Base-by-base conservation (phyloP, 2,113 vertebrate species). In the Semicossyphus pulcher region DNA sequence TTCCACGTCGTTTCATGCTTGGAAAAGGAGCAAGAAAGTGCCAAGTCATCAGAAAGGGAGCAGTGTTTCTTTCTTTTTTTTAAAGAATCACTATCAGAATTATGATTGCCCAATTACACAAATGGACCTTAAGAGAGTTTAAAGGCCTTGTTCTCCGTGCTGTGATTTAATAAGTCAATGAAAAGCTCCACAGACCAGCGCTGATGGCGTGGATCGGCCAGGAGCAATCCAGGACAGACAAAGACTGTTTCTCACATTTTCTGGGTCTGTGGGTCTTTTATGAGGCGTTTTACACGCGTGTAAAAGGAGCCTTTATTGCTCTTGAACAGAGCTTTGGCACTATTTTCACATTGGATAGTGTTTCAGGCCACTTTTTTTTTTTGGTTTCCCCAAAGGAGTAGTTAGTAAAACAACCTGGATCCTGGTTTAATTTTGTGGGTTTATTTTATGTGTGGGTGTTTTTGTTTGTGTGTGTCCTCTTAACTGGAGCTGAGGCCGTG, bases 211-310 rank as follows among this genome's bases (percentile, higher is more conserved):
- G 67, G 68, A 66, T 83, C 56, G 79, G 52, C 53, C 54, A 78
- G 63, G 62, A 79, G 61, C 53, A 51, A 54, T 77, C 62, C 53
- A 42, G 69, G 54, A 63, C 47, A 78, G 66, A 79, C 83, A 72
- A 48, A 53, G 67, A 67, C 56, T 75, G 61, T 78, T 78, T 79
- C 56, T 31, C 0, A 12, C 49, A 84, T 88, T 88, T 82, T 81
- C 85, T 52, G 81, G 81, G 69, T 81, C 83, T 88, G 85, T 87
- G 67, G 68, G 69, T 84, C 66, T 90, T 44, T 90, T 88, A 85
- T 85, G 87, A 86, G 72, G 81, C 81, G 63, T 91, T 92, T 91
- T 86, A 90, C 76, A 86, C 66, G 52, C 2, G 52, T 78, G 72
- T 88, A 75, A 85, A 87, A 25, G 41, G 49, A 67, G 56, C 57